phyloP scores from a whole-genome alignment of 64 coral and sea anemone genomes.

The Montipora sp. region DNA sequence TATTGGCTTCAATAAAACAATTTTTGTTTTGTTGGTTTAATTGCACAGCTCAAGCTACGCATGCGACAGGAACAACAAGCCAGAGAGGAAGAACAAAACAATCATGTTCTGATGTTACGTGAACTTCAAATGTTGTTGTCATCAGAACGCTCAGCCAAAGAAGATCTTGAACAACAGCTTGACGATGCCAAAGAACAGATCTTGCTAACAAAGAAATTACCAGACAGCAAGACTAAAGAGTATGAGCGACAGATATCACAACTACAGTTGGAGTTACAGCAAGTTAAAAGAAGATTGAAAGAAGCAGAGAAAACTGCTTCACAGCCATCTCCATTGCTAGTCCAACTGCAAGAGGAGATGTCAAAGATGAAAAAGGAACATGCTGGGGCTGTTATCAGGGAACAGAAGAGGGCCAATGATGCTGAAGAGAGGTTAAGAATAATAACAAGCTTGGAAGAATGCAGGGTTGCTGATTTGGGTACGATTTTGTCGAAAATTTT shows the following conservation, averaged over 20 bases:
- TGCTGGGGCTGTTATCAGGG: slow-evolving; percentile 76
- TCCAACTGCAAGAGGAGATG: slow-evolving; percentile 88
- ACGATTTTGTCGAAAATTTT: background rate
- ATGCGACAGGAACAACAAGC: slow-evolving; percentile 93
- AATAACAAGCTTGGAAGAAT: slow-evolving; percentile 87
- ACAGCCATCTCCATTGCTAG: slow-evolving; percentile 76
- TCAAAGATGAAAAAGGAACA: slow-evolving; percentile 86
- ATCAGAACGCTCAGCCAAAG: slow-evolving; percentile 76
- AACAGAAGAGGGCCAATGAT: slow-evolving; percentile 94
- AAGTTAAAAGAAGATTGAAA: slow-evolving; percentile 68
- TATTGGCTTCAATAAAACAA: too few species aligned
- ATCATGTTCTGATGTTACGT: slow-evolving; percentile 89
- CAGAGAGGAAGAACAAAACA: slow-evolving; percentile 93
- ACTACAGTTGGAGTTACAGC: slow-evolving; percentile 70
- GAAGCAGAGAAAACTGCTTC: slow-evolving; percentile 79
- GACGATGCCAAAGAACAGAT: slow-evolving; percentile 84
- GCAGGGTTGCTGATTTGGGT: slow-evolving; percentile 96
- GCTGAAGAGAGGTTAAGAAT: slow-evolving; percentile 87
- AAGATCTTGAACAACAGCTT: slow-evolving; percentile 93
- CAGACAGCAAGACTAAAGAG: slow-evolving; percentile 73
- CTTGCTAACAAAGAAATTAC: slow-evolving; percentile 49
- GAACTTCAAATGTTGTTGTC: slow-evolving; percentile 91
- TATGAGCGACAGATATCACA: slow-evolving; percentile 63
- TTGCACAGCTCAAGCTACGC: slow-evolving; percentile 65
- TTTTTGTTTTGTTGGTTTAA: too few species aligned